Conservation (phyloP, 2,113 vertebrate genomes). For the Pagrus major region DNA sequence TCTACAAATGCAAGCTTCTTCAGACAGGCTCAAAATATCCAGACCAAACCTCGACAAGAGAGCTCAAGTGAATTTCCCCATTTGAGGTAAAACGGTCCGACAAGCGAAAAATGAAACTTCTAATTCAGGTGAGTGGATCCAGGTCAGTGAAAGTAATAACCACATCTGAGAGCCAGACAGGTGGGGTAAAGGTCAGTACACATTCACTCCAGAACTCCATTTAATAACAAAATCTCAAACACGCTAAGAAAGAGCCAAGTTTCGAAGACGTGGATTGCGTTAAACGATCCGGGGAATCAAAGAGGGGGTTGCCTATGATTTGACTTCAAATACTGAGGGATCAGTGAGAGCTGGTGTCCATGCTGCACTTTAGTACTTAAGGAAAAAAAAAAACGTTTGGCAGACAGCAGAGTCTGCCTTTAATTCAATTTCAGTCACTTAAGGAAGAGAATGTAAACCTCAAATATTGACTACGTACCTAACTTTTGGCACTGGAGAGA, state of each 20-base stretch:
- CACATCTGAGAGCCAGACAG: constrained; percentile 28
- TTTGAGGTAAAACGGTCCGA: not conserved
- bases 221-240: constrained; percentile 34
- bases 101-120: not conserved
- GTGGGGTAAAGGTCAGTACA: constrained; percentile 32
- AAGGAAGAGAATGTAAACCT: constrained; percentile 13
- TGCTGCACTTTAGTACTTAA: constrained; percentile 38
- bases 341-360: constrained; percentile 7
- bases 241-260: constrained; percentile 3
- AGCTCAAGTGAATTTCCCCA: not conserved
- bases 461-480: constrained; percentile 37
- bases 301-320: constrained; percentile 32
- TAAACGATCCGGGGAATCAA: constrained; percentile 42
- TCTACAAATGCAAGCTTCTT: not conserved
- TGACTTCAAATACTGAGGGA: constrained; percentile 45
- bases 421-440: constrained; percentile 49
- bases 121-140: constrained; percentile 21
- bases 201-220: constrained; percentile 36
- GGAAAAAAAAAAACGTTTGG: constrained; percentile 36
- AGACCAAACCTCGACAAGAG: not conserved
- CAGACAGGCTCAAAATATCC: not conserved
- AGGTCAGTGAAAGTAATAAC: constrained; percentile 2
- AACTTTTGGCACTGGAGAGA: not conserved
- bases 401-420: constrained; percentile 8
- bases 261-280: constrained; percentile 53